These are phyloP conservation scores for cattle (Bos taurus) DNA, from an alignment of 2,113 vertebrate species.

Conservation along the genomic window ARS-UCD2.0 NC_037335.1:89584001-89584500, in stretches of 20 bases:
- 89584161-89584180: neutral
- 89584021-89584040: neutral
- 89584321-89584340: neutral
- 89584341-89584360: neutral
- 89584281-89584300: rapidly evolving
- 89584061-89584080: neutral
- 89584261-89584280: neutral
- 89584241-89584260: neutral
- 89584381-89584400: neutral
- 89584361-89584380: neutral
- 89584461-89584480: neutral
- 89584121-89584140: neutral
- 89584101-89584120: neutral
- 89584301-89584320: neutral
- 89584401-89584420: neutral
- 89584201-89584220: neutral
- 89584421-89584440: neutral
- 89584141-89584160: neutral
- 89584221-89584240: neutral
- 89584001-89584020: rapidly evolving
- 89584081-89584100: neutral
- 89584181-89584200: neutral
- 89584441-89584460: rapidly evolving
- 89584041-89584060: neutral
- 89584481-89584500: neutral